Evolutionary conservation across 2,113 vertebrate genomes (phyloP).

Genomic region (Labrus mixtus): DNA sequence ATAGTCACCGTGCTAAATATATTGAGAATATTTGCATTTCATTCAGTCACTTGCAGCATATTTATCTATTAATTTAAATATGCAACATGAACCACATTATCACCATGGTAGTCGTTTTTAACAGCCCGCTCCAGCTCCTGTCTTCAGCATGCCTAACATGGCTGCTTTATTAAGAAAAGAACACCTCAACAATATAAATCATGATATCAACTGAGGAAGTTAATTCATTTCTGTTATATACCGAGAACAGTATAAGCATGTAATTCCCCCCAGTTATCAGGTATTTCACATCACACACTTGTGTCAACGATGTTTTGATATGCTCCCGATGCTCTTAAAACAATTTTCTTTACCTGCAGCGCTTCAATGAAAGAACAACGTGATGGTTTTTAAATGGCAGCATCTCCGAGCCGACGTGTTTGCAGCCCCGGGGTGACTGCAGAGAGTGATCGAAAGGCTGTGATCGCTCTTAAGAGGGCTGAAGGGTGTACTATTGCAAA

Average conservation of each 20-base stretch:
- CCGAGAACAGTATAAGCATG: not conserved
- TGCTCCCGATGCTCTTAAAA: conserved; percentile 45
- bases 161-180: not conserved
- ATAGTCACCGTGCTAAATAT: accelerated
- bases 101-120: not conserved
- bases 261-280: conserved; percentile 32
- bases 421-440: conserved; percentile 64
- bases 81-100: not conserved
- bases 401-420: conserved; percentile 54
- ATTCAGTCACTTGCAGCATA: not conserved
- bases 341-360: conserved; percentile 52
- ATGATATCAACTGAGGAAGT: conserved; percentile 30
- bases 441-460: conserved; percentile 62
- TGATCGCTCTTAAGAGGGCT: conserved; percentile 71
- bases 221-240: conserved; percentile 15
- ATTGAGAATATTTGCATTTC: not conserved
- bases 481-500: conserved; percentile 74
- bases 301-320: conserved; percentile 48
- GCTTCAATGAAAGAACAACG: conserved; percentile 48
- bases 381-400: conserved; percentile 72
- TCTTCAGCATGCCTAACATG: not conserved
- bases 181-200: not conserved
- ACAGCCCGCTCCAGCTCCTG: conserved; percentile 1
- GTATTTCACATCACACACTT: conserved; percentile 42
- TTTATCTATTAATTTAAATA: not conserved